Base-by-base conservation (phyloP, 2,797 vertebrate species). In the Limosa lapponica region DNA sequence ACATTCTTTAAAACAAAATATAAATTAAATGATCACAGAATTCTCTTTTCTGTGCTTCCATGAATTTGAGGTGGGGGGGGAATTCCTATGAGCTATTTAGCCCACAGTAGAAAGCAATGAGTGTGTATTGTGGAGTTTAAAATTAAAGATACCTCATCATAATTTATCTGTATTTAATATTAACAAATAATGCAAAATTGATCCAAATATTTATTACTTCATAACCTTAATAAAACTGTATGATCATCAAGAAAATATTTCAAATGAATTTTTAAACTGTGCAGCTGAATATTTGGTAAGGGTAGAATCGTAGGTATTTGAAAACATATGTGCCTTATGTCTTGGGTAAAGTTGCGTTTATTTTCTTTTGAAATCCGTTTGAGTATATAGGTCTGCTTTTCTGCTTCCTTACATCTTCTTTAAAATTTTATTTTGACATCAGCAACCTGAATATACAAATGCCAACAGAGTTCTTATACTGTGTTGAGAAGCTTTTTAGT, bases 391-490 rank as follows among this genome's bases (percentile, higher is more conserved):
- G 71, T 82, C 81, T 89, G 48, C 49, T 66, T 84, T 74, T 90
- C 52, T 64, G 9, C 27, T 83, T 90, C 82, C 20, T 70, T 84
- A 84, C 20, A 39, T 65, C 34, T 34, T 88, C 71, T 87, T 95
- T 64, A 79, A 82, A 54, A 82, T 81, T 90, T 89, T 85, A 48
- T 90, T 86, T 90, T 92, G 49, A 80, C 57, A 58, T 39, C 74
- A 61, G 43, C 34, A 75, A 87, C 91, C 46, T 57, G 82, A 70
- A 87, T 44, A 32, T 66, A 74, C 51, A 78, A 81, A 77, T 90
- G 32, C 75, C 72, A 89, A 67, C 59, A 87, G 43, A 89, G 87
- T 96, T 93, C 64, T 82, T 65, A 69, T 58, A 25, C 34, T 82
- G 49, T 81, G 24, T 52, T 84, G 66, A 88, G 69, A 84, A 86